These are phyloP conservation scores for Arctia plantaginis DNA, from an alignment of 2,888 invertebrate genomes.

Conservation along the genomic window DNA sequence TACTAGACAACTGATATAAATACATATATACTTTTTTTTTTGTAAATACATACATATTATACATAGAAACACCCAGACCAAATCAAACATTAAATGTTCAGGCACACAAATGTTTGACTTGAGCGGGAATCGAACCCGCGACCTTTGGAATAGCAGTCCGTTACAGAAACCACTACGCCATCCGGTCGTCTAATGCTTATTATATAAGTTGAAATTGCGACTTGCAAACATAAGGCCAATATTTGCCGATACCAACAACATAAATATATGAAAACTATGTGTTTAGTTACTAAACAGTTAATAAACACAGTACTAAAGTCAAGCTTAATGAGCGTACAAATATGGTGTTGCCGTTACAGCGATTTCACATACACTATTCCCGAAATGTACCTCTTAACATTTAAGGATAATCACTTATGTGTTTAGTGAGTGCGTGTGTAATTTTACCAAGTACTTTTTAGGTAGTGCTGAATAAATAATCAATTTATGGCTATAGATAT, in stretches of 20 bases:
- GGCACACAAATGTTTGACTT: no score
- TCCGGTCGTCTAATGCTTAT: no score
- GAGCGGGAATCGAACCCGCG: no score
- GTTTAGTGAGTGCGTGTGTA: neutral
- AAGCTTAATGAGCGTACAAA: constrained; percentile 1
- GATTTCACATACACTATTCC: neutral
- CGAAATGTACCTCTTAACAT: neutral
- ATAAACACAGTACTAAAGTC: neutral
- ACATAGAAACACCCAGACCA: no score
- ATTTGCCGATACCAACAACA: neutral
- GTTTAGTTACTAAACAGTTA: neutral
- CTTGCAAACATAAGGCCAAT: neutral
- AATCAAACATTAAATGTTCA: no score
- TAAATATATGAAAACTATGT: neutral
- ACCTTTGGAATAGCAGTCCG: no score
- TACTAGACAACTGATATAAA: no score
- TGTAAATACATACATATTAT: no score
- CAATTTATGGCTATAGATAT: no score
- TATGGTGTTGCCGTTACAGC: neutral
- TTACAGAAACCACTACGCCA: no score
- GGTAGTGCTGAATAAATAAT: neutral
- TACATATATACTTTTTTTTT: no score
- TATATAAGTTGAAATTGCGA: neutral
- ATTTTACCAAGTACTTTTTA: neutral
- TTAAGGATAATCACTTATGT: neutral